Base-by-base conservation (phyloP, 2,797 vertebrate species). In the Mus caroli region DNA sequence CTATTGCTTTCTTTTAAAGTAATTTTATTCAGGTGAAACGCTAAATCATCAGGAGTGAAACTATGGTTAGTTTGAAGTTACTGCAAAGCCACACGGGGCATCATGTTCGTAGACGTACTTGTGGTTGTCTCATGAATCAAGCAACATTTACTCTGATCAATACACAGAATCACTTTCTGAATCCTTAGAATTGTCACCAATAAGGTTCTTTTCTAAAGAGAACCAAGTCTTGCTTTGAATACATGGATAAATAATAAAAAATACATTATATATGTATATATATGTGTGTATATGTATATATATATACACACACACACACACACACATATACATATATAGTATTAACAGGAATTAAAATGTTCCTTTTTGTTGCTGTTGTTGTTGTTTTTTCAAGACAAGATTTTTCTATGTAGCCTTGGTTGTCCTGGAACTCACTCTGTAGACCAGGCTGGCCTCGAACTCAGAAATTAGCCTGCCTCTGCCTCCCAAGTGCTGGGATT, bases 21-120 rank as follows among this genome's bases (percentile, higher is more conserved):
- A 85, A 78, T 85, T 64, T 52, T 80, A 69, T 75, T 92, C 40
- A 60, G 5, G 90, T 90, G 77, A 96, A 92, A 92, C 7, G 40
- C 13, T 26, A 54, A 93, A 46, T 86, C 40, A 73, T 1, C 9
- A 43, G n/a, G 10, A 40, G 28, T 20, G 40, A 60, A 77, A 92
- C 87, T 37, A 40, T 6, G 71, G 17, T 43, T 43, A 52, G 3
- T 84, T 77, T 77, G n/a, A 52, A 80, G 67, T 8, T 26, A 60
- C 4, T 31, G 4, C 15, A 56, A 69, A 54, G 2, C n/a, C 54
- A 58, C n/a, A 26, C 2, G 6, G 31, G 1, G 6, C 1, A 40
- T 10, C 14, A 37, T 67, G 10, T 26, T 92, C 75, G 31, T 34
- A 80, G 46, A 62, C 34, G 34, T n/a, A 15, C 28, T 82, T 54